These are phyloP conservation scores for Hemibagrus guttatus DNA, from an alignment of 2,797 vertebrate genomes.

Conservation along the genomic window DNA sequence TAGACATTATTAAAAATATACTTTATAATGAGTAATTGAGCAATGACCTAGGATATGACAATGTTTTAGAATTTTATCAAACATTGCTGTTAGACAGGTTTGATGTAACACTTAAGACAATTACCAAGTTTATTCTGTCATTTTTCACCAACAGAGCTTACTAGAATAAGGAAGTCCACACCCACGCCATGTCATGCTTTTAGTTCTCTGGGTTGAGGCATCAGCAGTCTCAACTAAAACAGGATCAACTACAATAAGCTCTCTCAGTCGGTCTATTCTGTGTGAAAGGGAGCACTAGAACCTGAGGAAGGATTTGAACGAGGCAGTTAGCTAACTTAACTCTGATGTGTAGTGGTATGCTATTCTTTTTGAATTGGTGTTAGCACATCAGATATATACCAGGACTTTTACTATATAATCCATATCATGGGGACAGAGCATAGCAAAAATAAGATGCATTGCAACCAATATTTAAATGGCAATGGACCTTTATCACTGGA, in stretches of 20 bases:
- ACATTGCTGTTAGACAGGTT: background rate
- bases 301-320: background rate
- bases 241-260: background rate
- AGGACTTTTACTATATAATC: background rate
- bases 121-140: background rate
- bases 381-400: constrained; percentile 7
- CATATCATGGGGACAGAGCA: constrained; percentile 67
- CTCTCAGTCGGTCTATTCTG: background rate
- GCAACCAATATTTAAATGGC: constrained; percentile 68
- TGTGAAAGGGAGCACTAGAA: background rate
- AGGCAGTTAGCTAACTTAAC: no score
- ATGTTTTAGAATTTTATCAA: background rate
- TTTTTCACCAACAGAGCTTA: background rate
- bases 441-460: constrained; percentile 69
- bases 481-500: constrained; percentile 64
- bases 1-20: background rate
- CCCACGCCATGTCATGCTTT: constrained; percentile 1
- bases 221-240: constrained; percentile 11
- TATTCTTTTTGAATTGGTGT: background rate
- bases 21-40: background rate
- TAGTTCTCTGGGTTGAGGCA: background rate
- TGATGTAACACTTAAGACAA: background rate
- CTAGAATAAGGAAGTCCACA: constrained; percentile 20
- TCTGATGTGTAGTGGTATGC: background rate
- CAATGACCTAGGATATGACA: background rate